Conservation (phyloP, 1,140 invertebrate genomes). For the Bilobella aurantiaca region DNA sequence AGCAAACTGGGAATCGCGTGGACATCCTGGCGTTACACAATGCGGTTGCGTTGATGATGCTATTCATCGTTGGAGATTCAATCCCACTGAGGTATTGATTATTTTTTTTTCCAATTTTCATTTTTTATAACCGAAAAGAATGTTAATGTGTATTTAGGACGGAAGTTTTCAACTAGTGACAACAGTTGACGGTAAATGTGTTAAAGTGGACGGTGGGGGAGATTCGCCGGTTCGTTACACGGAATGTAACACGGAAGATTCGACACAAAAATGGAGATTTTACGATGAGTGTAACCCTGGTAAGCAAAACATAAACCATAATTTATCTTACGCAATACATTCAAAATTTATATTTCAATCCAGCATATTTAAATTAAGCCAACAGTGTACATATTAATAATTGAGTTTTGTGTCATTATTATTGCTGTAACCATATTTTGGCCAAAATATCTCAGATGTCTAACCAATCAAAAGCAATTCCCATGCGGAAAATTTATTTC, state of each 20-base stretch:
- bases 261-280: conserved; percentile 10
- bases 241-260: not conserved
- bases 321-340: not conserved
- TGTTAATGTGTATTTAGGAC: no score
- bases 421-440: no score
- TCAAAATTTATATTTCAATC: no score
- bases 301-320: not conserved
- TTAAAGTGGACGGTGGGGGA: not conserved
- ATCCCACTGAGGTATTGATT: not conserved
- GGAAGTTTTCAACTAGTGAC: conserved; percentile 2
- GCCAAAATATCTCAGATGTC: no score
- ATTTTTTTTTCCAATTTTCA: not conserved
- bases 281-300: not conserved
- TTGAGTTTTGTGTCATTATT: no score
- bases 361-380: no score
- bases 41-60: conserved; percentile 2
- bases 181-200: conserved; percentile 1
- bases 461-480: no score
- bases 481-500: no score
- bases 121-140: no score
- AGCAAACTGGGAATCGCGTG: not conserved
- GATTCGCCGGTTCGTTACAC: not conserved
- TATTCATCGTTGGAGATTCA: not conserved
- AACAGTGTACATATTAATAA: not conserved
- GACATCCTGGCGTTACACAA: conserved; percentile 7